Evolutionary conservation across 2,113 vertebrate genomes (phyloP).

Genomic region (Psittacus erithacus): DNA sequence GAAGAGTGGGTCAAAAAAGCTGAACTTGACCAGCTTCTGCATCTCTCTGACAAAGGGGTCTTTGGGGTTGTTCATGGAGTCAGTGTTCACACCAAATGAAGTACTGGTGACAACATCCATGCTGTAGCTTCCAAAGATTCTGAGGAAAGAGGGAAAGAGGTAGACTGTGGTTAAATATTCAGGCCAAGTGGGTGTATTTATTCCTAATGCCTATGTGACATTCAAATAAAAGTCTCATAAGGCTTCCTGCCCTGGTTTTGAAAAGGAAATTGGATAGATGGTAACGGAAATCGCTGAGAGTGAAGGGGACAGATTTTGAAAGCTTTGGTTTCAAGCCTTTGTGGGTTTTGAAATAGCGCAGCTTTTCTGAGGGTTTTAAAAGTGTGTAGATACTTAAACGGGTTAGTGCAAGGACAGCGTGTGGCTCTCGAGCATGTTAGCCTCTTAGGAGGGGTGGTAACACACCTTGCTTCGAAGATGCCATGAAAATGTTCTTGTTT

Average conservation of each 20-base stretch:
- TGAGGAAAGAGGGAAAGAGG: conserved; percentile 46
- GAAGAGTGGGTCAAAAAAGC: conserved; percentile 65
- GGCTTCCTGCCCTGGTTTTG: not conserved
- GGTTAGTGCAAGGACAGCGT: not conserved
- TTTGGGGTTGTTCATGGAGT: conserved; percentile 85
- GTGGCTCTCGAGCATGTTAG: not conserved
- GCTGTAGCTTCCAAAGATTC: conserved; percentile 85
- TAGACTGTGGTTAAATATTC: not conserved
- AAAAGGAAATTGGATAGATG: not conserved
- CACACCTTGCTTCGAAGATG: not conserved
- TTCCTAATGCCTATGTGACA: not conserved
- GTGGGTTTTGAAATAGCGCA: not conserved
- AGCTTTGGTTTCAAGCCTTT: not conserved
- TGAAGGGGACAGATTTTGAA: not conserved
- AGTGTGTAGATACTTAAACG: not conserved
- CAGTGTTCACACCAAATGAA: conserved; percentile 84
- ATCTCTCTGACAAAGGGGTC: conserved; percentile 84
- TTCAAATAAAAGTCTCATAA: not conserved
- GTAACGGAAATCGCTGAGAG: not conserved
- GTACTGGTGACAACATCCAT: conserved; percentile 85
- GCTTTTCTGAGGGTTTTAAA: not conserved
- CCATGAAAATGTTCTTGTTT: not conserved
- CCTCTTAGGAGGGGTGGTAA: not conserved
- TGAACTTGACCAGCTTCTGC: conserved; percentile 75
- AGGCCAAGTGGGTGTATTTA: not conserved